Percentiles rank a stretch among this genome's conserved stretches.
phyloP scores from a whole-genome alignment of 2,797 vertebrate species.

The Sebastes hubbsi region DNA sequence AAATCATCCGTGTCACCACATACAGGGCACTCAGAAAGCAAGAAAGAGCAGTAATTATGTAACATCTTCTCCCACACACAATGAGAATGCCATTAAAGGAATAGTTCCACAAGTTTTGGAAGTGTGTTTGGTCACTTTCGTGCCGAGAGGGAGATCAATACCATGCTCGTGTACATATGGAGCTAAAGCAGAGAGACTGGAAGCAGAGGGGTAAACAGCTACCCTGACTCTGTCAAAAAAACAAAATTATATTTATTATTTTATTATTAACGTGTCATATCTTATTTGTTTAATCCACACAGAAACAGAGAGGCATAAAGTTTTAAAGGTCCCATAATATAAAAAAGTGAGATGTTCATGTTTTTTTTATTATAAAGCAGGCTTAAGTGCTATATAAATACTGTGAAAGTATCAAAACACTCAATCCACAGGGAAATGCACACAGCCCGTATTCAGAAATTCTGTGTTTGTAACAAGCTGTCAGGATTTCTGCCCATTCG shows the following conservation, averaged over 20 bases:
- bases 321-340: too few species aligned
- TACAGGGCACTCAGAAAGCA: neutral
- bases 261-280: neutral
- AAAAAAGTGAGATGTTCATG: too few species aligned
- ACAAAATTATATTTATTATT: neutral
- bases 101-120: neutral
- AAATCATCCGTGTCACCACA: constrained; percentile 22
- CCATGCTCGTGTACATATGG: neutral
- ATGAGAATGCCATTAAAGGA: neutral
- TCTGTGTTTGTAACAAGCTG: too few species aligned
- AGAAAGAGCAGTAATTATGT: neutral
- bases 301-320: neutral
- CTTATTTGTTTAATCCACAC: neutral
- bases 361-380: too few species aligned
- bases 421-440: too few species aligned
- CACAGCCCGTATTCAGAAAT: too few species aligned
- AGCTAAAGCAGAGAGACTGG: neutral
- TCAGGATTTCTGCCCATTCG: too few species aligned
- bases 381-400: too few species aligned
- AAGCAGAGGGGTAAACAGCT: neutral
- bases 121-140: neutral
- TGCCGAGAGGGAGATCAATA: neutral
- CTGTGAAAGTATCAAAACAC: too few species aligned
- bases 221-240: neutral
- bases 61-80: neutral